phyloP scores from a whole-genome alignment of 2,797 vertebrate species.

The Clarias pachynema region DNA sequence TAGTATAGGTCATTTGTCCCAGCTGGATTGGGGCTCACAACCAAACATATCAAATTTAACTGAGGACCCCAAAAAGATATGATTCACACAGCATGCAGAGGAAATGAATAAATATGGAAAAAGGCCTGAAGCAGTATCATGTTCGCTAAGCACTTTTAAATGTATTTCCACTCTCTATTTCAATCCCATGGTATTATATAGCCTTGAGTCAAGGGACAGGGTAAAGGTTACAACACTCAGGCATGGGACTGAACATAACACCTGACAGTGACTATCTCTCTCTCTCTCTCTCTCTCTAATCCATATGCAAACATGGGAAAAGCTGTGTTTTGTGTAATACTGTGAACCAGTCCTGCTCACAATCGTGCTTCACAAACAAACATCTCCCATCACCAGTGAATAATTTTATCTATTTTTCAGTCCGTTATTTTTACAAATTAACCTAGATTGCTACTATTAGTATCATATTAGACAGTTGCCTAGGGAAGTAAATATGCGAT shows the following conservation, averaged over 20 bases:
- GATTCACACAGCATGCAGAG: constrained; percentile 60
- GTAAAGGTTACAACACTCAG: constrained; percentile 80
- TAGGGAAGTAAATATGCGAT: background rate
- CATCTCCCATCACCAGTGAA: background rate
- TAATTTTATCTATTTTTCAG: background rate
- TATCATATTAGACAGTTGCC: background rate
- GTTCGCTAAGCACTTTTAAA: constrained; percentile 73
- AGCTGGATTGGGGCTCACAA: constrained; percentile 34
- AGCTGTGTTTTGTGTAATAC: constrained; percentile 17
- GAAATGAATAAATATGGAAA: constrained; percentile 66
- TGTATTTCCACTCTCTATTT: constrained; percentile 75
- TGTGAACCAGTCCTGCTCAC: background rate
- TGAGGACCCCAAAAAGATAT: constrained; percentile 56
- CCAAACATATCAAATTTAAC: constrained; percentile 65
- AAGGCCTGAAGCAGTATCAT: constrained; percentile 66
- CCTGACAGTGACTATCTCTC: constrained; percentile 70
- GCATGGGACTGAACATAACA: constrained; percentile 79
- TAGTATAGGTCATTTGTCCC: constrained; percentile 35
- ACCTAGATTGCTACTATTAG: background rate
- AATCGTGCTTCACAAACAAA: background rate
- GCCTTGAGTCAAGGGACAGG: constrained; percentile 74
- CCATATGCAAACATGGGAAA: constrained; percentile 48
- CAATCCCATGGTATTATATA: constrained; percentile 75
- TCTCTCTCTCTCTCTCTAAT: constrained; percentile 43
- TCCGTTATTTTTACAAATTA: background rate